phyloP scores from a whole-genome alignment of 2,797 vertebrate genomes.

The Dicrostonyx torquatus region DNA sequence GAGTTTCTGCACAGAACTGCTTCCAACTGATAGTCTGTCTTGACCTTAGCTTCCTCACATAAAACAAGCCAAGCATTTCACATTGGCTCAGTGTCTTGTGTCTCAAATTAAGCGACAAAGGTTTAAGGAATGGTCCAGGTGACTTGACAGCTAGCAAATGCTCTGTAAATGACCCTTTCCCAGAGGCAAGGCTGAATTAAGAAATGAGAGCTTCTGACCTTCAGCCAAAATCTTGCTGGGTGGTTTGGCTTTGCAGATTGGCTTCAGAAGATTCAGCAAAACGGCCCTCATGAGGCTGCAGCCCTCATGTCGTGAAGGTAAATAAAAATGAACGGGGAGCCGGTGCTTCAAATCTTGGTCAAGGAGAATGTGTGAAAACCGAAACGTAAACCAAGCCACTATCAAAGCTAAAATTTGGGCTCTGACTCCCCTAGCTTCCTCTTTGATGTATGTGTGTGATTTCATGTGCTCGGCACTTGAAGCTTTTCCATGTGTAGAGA shows the following conservation, averaged over 20 bases:
- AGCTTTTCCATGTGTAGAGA: conserved; percentile 73
- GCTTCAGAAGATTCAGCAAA: conserved; percentile 31
- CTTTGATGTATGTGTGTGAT: conserved; percentile 68
- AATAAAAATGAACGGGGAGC: conserved; percentile 20
- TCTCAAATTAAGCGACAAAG: not conserved
- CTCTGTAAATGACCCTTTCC: conserved; percentile 6
- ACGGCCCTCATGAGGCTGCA: not conserved
- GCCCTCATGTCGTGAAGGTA: not conserved
- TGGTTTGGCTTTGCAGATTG: conserved; percentile 29
- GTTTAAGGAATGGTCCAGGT: not conserved
- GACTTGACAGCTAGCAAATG: conserved; percentile 18
- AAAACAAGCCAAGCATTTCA: not conserved
- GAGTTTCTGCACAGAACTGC: not conserved
- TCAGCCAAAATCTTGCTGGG: conserved; percentile 47
- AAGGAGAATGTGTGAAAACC: conserved; percentile 30
- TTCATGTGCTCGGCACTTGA: conserved; percentile 63
- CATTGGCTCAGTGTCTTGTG: not conserved
- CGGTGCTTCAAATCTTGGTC: not conserved
- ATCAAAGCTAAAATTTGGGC: conserved; percentile 36
- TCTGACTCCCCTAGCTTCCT: not conserved
- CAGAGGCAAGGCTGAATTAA: conserved; percentile 11
- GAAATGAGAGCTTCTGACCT: conserved; percentile 61
- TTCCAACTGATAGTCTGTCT: not conserved
- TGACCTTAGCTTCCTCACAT: not conserved
- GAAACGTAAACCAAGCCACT: conserved; percentile 10